Percentiles rank a stretch among this genome's conserved stretches.
These are phyloP conservation scores for Dasysyrphus albostriatus DNA, from an alignment of 2,888 invertebrate species.

Conservation along the genomic window DNA sequence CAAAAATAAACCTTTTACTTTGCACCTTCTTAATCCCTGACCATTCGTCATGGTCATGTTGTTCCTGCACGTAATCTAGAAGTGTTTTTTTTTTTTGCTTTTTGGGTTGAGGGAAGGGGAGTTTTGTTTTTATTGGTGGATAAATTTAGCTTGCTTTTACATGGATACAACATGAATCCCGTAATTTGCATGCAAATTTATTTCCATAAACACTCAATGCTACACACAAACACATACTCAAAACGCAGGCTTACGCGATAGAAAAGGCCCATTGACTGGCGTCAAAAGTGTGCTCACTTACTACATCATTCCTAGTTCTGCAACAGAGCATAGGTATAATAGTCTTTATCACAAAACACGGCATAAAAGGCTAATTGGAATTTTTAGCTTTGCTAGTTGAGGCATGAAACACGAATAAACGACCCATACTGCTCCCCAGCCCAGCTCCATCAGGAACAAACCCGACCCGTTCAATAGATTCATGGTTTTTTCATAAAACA, in stretches of 20 bases:
- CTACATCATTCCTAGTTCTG: slow-evolving; percentile 23
- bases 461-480: neutral
- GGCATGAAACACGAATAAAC: slow-evolving; percentile 45
- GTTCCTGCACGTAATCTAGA: slow-evolving; percentile 39
- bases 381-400: slow-evolving; percentile 44
- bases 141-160: slow-evolving; percentile 28
- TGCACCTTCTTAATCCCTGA: slow-evolving; percentile 48
- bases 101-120: neutral
- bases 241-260: slow-evolving; percentile 21
- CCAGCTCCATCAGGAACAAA: neutral
- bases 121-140: slow-evolving; percentile 13
- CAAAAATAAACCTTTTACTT: slow-evolving; percentile 39
- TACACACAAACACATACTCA: neutral
- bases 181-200: slow-evolving; percentile 43
- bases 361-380: slow-evolving; percentile 46
- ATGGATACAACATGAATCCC: slow-evolving; percentile 28
- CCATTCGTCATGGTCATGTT: slow-evolving; percentile 58
- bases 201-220: slow-evolving; percentile 41
- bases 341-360: slow-evolving; percentile 33
- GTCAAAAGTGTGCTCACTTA: slow-evolving; percentile 43
- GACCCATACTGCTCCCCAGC: neutral
- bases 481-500: slow-evolving; percentile 37
- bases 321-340: slow-evolving; percentile 6
- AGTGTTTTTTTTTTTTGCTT: slow-evolving; percentile 16
- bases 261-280: slow-evolving; percentile 38